Base-by-base conservation (phyloP, 2,113 vertebrate species). In the Xenus cinereus region DNA sequence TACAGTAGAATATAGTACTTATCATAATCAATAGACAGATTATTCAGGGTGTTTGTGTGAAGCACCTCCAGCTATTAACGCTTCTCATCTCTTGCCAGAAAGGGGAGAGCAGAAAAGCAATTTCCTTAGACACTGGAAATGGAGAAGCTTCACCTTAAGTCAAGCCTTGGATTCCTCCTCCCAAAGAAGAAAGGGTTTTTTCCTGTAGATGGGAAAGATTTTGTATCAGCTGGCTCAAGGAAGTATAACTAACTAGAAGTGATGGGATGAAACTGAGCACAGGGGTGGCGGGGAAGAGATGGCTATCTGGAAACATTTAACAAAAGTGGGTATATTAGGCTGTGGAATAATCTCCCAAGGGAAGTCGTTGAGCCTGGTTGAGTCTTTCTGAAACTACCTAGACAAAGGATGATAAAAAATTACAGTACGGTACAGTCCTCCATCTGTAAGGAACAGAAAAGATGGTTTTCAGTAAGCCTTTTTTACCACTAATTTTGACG, bases 251-350 rank as follows among this genome's bases (percentile, higher is more conserved):
- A 95, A 95, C 77, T 82, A 76, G 78, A 96, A 87, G 45, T 85
- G 93, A 95, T 95, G 41, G 69, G 57, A 94, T 83, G 53, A 94
- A 93, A 87, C 69, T 30, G 50, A 15, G 2, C 35, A 30, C 8
- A 16, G 43, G 54, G 68, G 18, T 27, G 6, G 6, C 1, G 7
- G 22, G 22, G 18, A 41, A 67, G 41, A 75, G 15, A 35, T 59
- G 59, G 26, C 16, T 91, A 85, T 93, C 93, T 97, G 95, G 92
- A 95, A 97, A 84, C 92, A 74, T 59, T 97, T 96, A 96, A 51
- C 79, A 86, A 80, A 96, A 93, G 45, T 74, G n/a, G 37, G 28
- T 94, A 79, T 92, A 89, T 89, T 87, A 93, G 24, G n/a, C 67
- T 74, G 54, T 74, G 50, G 82, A 88, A 95, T 91, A 74, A 76